phyloP scores from a whole-genome alignment of 1,140 invertebrate species.

The silkworm (Bombyx mori) region DNA sequence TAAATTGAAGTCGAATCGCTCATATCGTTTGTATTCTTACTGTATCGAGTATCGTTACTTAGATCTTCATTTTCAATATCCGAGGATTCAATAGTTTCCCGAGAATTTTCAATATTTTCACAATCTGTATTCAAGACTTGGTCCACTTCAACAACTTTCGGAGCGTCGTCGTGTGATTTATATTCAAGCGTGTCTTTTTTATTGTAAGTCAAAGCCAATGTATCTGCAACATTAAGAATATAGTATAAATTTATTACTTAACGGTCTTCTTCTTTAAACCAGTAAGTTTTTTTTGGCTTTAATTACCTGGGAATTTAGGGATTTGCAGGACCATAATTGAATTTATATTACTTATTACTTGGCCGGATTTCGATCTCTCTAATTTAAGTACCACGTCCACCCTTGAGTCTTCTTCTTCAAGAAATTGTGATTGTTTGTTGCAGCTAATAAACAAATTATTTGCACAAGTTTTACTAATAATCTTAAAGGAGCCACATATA shows the following conservation, averaged over 20 bases:
- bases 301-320: constrained; percentile 8
- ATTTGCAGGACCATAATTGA: constrained; percentile 40
- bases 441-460: constrained; percentile 45
- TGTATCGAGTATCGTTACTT: neutral
- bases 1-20: too few species aligned
- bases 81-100: constrained; percentile 6
- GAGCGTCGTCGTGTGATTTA: neutral
- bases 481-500: constrained; percentile 36
- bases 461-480: constrained; percentile 33
- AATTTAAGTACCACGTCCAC: constrained; percentile 40
- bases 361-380: constrained; percentile 28
- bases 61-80: constrained; percentile 11
- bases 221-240: neutral
- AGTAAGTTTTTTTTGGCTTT: neutral
- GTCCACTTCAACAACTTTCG: constrained; percentile 8
- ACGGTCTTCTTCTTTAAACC: neutral
- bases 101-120: neutral
- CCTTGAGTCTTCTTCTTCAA: constrained; percentile 13
- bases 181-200: neutral
- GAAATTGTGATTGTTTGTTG: constrained; percentile 24
- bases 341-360: constrained; percentile 36
- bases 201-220: constrained; percentile 6
- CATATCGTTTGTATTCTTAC: too few species aligned
- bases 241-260: too few species aligned
- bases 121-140: neutral